These are phyloP conservation scores for Microcaecilia unicolor DNA, from an alignment of 2,797 vertebrate species.

Conservation along the genomic window DNA sequence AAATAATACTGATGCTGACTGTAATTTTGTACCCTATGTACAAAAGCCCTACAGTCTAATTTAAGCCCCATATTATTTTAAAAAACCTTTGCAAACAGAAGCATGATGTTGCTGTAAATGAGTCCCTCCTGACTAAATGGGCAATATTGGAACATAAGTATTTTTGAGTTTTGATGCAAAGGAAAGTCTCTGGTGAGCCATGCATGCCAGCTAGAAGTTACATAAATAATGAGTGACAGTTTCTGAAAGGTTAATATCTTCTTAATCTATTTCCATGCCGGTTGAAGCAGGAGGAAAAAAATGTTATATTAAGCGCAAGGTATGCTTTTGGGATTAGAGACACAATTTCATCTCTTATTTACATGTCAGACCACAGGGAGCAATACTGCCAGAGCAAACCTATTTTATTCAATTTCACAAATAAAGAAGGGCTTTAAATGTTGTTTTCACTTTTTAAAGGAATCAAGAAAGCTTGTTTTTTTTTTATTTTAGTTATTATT, in stretches of 20 bases:
- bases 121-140: constrained; percentile 50
- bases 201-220: constrained; percentile 30
- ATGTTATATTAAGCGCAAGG: constrained; percentile 51
- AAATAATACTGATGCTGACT: too few relatives aligned
- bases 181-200: constrained; percentile 40
- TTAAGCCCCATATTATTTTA: too few relatives aligned
- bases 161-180: constrained; percentile 53
- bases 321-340: constrained; percentile 63
- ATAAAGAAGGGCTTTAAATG: constrained; percentile 43
- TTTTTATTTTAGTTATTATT: not conserved
- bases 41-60: too few relatives aligned
- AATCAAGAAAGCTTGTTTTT: too few relatives aligned
- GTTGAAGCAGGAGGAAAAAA: constrained; percentile 34
- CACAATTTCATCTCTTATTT: constrained; percentile 57
- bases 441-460: too few relatives aligned
- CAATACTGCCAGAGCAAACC: constrained; percentile 33
- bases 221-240: constrained; percentile 63
- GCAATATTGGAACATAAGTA: constrained; percentile 56
- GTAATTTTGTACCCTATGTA: too few relatives aligned
- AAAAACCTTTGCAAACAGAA: constrained; percentile 29
- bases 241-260: constrained; percentile 73
- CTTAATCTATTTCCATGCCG: constrained; percentile 65
- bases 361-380: constrained; percentile 48
- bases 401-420: constrained; percentile 47
- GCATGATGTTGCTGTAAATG: constrained; percentile 42